Conservation (phyloP, 2,113 vertebrate species). For the Gasterosteus aculeatus region DNA sequence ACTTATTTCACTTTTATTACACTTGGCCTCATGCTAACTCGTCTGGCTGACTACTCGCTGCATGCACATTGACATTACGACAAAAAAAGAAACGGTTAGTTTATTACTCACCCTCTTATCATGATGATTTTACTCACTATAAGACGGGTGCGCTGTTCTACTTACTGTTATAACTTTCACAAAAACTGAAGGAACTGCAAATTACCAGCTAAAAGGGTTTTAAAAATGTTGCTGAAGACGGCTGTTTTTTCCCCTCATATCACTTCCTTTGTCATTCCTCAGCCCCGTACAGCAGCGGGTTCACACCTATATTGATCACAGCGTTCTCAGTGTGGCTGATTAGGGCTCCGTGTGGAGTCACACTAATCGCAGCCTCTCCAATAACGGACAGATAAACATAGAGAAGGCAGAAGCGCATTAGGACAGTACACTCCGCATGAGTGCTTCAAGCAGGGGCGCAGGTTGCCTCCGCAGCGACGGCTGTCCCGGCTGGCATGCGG, state of each 20-base stretch:
- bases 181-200: no score
- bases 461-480: constrained; percentile 44
- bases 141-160: no score
- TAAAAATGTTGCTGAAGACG: no score
- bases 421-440: constrained; percentile 41
- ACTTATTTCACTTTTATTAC: background rate
- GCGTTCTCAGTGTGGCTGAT: constrained; percentile 26
- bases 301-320: constrained; percentile 30
- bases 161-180: no score
- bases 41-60: background rate
- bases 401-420: constrained; percentile 40
- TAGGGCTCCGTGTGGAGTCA: constrained; percentile 21
- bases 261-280: background rate
- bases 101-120: no score
- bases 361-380: constrained; percentile 28
- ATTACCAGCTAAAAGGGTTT: no score
- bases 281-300: background rate
- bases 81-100: no score
- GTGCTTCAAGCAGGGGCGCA: constrained; percentile 18
- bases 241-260: background rate
- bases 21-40: background rate
- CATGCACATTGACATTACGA: background rate
- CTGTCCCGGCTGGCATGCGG: constrained; percentile 46
- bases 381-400: constrained; percentile 36
- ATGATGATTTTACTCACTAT: no score